phyloP scores from a whole-genome alignment of 2,113 vertebrate genomes.

The Nycticorax nycticorax region DNA sequence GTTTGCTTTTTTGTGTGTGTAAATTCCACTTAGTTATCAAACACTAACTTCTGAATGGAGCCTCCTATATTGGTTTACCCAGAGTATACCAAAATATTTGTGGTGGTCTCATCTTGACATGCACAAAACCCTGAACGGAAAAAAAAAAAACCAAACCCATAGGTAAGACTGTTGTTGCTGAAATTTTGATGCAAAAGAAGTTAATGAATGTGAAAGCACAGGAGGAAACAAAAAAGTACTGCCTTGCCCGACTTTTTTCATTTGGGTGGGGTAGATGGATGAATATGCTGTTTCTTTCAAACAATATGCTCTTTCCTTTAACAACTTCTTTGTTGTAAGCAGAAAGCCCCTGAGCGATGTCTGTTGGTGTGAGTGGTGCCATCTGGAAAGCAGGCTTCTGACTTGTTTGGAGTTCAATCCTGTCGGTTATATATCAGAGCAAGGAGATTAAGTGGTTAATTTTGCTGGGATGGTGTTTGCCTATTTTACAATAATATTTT shows the following conservation, averaged over 20 bases:
- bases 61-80: background rate
- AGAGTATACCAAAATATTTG: background rate
- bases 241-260: background rate
- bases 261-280: background rate
- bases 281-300: background rate
- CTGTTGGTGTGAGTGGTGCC: background rate
- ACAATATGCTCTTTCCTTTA: background rate
- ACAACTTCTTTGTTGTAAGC: background rate
- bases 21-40: background rate
- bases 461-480: background rate
- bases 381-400: background rate
- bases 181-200: background rate
- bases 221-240: background rate
- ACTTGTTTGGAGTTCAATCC: background rate
- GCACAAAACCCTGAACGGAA: background rate
- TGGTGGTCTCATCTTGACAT: background rate
- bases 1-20: background rate
- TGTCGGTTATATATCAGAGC: background rate
- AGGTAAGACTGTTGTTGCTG: background rate
- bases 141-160: background rate
- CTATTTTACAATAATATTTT: conserved; percentile 26
- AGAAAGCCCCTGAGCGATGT: background rate
- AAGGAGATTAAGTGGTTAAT: conserved; percentile 21
- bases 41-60: background rate
- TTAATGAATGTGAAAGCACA: background rate